Base-by-base conservation (phyloP, 1,140 invertebrate genomes). In the Globodera rostochiensis region DNA sequence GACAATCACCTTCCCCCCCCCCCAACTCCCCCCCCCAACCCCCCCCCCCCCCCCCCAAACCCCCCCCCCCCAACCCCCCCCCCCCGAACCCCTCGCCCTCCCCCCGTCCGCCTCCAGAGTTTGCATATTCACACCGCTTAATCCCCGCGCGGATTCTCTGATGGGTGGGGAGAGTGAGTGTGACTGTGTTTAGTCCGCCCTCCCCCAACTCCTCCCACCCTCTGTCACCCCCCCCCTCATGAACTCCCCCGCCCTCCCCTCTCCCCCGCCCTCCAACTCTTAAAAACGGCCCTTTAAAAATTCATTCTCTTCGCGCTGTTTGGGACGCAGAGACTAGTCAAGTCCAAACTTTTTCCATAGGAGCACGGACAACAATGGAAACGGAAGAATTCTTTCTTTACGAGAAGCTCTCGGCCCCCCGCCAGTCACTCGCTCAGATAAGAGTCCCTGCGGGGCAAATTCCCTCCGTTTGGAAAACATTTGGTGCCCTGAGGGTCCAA, bases 271-370 rank as follows among this genome's bases (percentile, higher is more conserved):
- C 19, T 66, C 7, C 13, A 7, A 11, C 74, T 9, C 46, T 73
- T 73, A 73, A 73, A 73, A 73, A 73, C 60, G 69, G 69, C n/a
- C 69, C 69, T 71, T 71, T 71, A 71, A 71, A 71, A 71, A 71
- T 71, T 71, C 69, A 71, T 71, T 71, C 69, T 71, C 57, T 60
- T 60, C 57, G 57, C 57, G 57, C 57, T 60, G 57, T 15, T 60
- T 60, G 9, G 57, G 57, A 15, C 19, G 69, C 69, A 8, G 25
- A 9, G 7, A 25, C 69, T n/a, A 15, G 66, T 36, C 69, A 6
- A 15, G 57, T 47, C 69, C 69, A 71, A 71, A 71, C 69, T 71
- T 71, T 47, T 64, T 21, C 57, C 13, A 5, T 15, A 60, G 13
- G 8, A 45, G 69, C 69, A 36, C 25, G 69, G 69, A 71, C 69